Evolutionary conservation across 2,797 vertebrate species (phyloP).

Genomic region (Alosa sapidissima): DNA sequence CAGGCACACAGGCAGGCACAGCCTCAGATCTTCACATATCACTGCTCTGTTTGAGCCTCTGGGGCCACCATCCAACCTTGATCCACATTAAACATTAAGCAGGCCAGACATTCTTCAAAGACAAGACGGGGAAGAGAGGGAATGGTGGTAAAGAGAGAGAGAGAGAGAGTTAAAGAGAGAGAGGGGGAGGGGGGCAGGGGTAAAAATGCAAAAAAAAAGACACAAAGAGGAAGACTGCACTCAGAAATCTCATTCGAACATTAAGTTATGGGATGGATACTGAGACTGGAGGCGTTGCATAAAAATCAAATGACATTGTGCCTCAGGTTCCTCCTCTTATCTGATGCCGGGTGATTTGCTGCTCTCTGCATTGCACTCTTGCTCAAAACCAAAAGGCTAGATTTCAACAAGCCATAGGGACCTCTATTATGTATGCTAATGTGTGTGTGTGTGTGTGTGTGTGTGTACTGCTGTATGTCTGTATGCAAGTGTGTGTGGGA

Average conservation of each 20-base stretch:
- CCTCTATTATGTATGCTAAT: too few relatives aligned
- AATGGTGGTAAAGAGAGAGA: not conserved
- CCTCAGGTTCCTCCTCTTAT: not conserved
- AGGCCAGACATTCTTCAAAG: constrained; percentile 29
- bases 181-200: not conserved
- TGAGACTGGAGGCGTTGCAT: not conserved
- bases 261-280: not conserved
- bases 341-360: too few relatives aligned
- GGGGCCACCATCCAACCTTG: constrained; percentile 34
- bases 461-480: too few relatives aligned
- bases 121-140: not conserved
- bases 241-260: not conserved
- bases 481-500: too few relatives aligned
- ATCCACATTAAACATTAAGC: constrained; percentile 25
- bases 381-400: not conserved
- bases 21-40: constrained; percentile 27
- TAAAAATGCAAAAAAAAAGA: not conserved
- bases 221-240: not conserved
- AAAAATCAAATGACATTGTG: not conserved
- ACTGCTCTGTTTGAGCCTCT: constrained; percentile 38
- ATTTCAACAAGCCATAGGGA: not conserved
- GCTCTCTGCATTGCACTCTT: too few relatives aligned
- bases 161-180: not conserved
- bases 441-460: too few relatives aligned
- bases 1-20: constrained; percentile 1